Percentiles rank a stretch among this genome's conserved stretches.
These are phyloP conservation scores for Drosophila micromelanica DNA, from an alignment of 1,140 invertebrate genomes.

Conservation along the genomic window DNA sequence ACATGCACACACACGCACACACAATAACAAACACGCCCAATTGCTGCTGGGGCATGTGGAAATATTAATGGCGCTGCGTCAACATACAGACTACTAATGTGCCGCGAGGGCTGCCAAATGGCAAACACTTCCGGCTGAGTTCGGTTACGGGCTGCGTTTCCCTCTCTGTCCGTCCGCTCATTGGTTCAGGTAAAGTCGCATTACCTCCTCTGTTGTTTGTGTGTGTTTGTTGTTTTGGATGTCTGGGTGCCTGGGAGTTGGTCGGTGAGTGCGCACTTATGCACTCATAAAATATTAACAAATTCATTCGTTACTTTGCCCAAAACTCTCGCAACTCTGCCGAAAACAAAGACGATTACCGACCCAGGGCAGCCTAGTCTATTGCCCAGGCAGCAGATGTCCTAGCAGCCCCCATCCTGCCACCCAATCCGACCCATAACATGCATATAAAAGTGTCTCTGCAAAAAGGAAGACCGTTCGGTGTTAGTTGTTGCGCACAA, in stretches of 20 bases:
- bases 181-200: constrained; percentile 21
- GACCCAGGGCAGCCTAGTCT: constrained; percentile 27
- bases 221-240: constrained; percentile 2
- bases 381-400: constrained; percentile 55
- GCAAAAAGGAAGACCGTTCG: constrained; percentile 36
- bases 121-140: constrained; percentile 69
- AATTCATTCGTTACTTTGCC: constrained; percentile 83
- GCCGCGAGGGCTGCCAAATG: constrained; percentile 78
- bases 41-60: constrained; percentile 52
- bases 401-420: constrained; percentile 23
- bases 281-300: constrained; percentile 83
- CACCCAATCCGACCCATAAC: constrained; percentile 17
- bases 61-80: constrained; percentile 76
- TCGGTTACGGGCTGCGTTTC: constrained; percentile 9
- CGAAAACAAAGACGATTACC: constrained; percentile 80
- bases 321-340: constrained; percentile 72
- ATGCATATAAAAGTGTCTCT: constrained; percentile 80
- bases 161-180: background rate
- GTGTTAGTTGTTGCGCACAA: constrained; percentile 54
- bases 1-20: constrained; percentile 3
- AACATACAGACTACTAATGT: constrained; percentile 82
- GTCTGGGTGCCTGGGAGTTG: constrained; percentile 24
- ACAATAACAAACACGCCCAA: background rate
- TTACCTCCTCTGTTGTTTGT: constrained; percentile 1
- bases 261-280: constrained; percentile 77